A percentile compares a stretch with the other conserved stretches of the same genome.
Evolutionary conservation across 1,140 invertebrate genomes (phyloP).

Genomic region (Nephila pilipes): DNA sequence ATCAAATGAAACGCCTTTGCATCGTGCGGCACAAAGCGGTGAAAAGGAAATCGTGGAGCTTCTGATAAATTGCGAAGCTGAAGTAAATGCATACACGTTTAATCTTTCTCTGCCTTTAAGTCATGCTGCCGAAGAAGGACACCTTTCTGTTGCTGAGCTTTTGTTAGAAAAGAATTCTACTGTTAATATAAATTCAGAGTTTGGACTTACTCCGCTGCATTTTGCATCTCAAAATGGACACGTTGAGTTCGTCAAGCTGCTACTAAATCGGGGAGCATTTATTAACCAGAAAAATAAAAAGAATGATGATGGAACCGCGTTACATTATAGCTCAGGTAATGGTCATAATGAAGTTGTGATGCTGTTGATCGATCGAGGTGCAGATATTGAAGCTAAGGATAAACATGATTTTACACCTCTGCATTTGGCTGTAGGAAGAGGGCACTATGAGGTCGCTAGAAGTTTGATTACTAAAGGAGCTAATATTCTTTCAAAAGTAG

Average conservation of each 20-base stretch:
- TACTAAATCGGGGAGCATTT: not conserved
- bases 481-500: not conserved
- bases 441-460: conserved; percentile 78
- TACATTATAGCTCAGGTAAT: not conserved
- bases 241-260: conserved; percentile 69
- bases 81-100: conserved; percentile 43
- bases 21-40: conserved; percentile 80
- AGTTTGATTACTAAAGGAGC: conserved; percentile 24
- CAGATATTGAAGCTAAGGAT: conserved; percentile 39
- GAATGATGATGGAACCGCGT: not conserved
- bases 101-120: conserved; percentile 65
- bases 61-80: conserved; percentile 76
- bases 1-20: conserved; percentile 75
- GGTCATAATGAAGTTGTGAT: not conserved
- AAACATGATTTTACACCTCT: conserved; percentile 79
- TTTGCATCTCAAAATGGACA: conserved; percentile 80
- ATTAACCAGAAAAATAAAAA: not conserved
- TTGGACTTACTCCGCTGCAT: conserved; percentile 80
- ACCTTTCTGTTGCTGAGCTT: not conserved
- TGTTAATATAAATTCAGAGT: conserved; percentile 8
- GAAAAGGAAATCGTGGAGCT: conserved; percentile 76
- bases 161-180: conserved; percentile 43
- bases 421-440: conserved; percentile 79
- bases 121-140: conserved; percentile 58
- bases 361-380: not conserved